phyloP scores from a whole-genome alignment of 2,113 vertebrate species.

The Strigops habroptila region DNA sequence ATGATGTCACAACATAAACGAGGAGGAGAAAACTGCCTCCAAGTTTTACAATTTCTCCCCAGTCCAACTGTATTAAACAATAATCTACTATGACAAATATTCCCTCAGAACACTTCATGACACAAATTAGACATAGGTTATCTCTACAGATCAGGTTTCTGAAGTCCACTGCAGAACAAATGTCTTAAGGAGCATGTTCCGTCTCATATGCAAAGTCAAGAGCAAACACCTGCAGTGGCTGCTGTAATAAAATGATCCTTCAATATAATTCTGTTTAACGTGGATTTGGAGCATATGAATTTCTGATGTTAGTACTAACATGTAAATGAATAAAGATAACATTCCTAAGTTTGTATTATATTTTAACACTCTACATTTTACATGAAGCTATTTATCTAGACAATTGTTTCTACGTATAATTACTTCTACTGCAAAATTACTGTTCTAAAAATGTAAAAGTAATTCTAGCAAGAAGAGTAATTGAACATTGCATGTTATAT shows the following conservation, averaged over 20 bases:
- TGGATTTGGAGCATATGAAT: neutral
- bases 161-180: neutral
- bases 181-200: neutral
- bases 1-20: neutral
- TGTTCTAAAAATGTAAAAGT: neutral
- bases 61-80: neutral
- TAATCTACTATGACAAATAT: neutral
- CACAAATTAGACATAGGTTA: fast-evolving
- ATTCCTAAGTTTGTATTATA: neutral
- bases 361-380: neutral
- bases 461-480: neutral
- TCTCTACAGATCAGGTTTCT: neutral
- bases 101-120: neutral
- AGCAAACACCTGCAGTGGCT: neutral
- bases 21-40: neutral
- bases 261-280: neutral
- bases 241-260: neutral
- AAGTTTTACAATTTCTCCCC: neutral
- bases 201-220: neutral
- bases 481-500: neutral
- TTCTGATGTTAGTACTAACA: neutral
- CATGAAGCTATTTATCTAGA: neutral
- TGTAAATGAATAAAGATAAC: neutral
- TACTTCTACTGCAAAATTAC: neutral
- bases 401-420: neutral